Evolutionary conservation across 2,888 invertebrate genomes (phyloP), one percentile per base, ranked within the genome.

Genomic region (Mythimna impura): DNA sequence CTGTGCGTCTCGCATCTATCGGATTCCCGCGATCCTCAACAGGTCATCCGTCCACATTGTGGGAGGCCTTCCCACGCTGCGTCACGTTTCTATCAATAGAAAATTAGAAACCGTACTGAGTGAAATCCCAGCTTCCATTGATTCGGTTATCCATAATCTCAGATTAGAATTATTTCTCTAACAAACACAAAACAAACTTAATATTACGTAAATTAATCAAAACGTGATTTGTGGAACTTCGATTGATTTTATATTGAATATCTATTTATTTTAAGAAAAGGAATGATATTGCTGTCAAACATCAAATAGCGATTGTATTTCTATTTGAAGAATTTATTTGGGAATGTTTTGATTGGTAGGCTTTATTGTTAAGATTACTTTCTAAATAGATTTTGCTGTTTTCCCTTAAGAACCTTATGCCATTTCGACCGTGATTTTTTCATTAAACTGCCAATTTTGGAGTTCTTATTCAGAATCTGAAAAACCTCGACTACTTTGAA

Each of bases 241-340:
- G 47, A 74, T 74, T 73, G 73, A 60, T 74, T 73, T 54, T 66
- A 66, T 36, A 67, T 54, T 34, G 43, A 63, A 22, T 34, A 62
- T 12, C 54, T 34, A 62, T 43, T 50, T 52, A 71, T 65, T 57
- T 52, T 14, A 6, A 50, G 50, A 52, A n/a, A 25, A 55, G 71
- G 8, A 55, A 47, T 71, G n/a, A 57, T 8, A 57, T 77, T 66
- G 54, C 77, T 62, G 57, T 30, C 47, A 36, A 20, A 55, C 68
- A 68, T 74, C 68, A 74, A 66, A 73, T 67, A 3, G 30, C 30
- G 30, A 30, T 30, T 30, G 25, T 67, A 34, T 67, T 57, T 73
- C 22, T 36, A 52, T 65, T 58, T 22, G 17, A 14, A 67, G 30
- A 72, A 50, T 40, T 58, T 34, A 50, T 67, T 63, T 60, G 7